Percentiles rank a stretch among this genome's conserved stretches.
phyloP scores from a whole-genome alignment of 2,888 invertebrate genomes.

The Heliothis peltigera region DNA sequence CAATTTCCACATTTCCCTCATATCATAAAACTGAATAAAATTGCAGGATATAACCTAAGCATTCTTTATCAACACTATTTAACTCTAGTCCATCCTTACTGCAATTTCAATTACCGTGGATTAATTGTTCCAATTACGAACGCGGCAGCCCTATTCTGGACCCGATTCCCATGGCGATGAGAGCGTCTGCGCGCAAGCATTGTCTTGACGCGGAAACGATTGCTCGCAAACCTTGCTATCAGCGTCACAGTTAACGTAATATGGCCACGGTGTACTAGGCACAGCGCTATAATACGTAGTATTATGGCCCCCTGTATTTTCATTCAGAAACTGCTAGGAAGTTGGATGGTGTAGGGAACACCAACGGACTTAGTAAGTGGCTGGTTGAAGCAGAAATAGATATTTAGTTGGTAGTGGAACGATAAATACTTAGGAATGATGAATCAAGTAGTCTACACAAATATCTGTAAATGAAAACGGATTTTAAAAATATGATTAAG shows the following conservation, averaged over 20 bases:
- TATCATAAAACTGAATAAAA: neutral
- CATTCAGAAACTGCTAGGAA: slow-evolving; percentile 13
- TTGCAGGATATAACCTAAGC: neutral
- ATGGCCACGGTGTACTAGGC: slow-evolving; percentile 47
- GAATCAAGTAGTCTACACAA: too few species aligned
- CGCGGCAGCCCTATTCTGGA: slow-evolving; percentile 52
- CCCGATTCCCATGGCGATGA: slow-evolving; percentile 82
- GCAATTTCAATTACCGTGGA: neutral
- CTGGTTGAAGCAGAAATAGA: neutral
- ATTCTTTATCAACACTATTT: neutral
- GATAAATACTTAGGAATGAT: too few species aligned
- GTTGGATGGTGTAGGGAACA: slow-evolving; percentile 6
- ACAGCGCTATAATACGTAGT: slow-evolving; percentile 45
- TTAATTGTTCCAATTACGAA: slow-evolving; percentile 30
- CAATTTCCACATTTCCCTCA: neutral
- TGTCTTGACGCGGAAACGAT: slow-evolving; percentile 80
- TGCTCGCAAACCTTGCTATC: slow-evolving; percentile 61
- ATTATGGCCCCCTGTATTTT: slow-evolving; percentile 48
- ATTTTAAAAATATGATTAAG: too few species aligned
- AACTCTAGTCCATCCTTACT: neutral
- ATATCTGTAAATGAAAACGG: too few species aligned
- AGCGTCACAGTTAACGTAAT: slow-evolving; percentile 65
- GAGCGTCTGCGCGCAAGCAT: slow-evolving; percentile 77
- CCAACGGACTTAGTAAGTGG: slow-evolving; percentile 7
- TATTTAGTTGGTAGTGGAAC: too few species aligned